Base-by-base conservation (phyloP, 2,113 vertebrate genomes). In the Festucalex cinctus region DNA sequence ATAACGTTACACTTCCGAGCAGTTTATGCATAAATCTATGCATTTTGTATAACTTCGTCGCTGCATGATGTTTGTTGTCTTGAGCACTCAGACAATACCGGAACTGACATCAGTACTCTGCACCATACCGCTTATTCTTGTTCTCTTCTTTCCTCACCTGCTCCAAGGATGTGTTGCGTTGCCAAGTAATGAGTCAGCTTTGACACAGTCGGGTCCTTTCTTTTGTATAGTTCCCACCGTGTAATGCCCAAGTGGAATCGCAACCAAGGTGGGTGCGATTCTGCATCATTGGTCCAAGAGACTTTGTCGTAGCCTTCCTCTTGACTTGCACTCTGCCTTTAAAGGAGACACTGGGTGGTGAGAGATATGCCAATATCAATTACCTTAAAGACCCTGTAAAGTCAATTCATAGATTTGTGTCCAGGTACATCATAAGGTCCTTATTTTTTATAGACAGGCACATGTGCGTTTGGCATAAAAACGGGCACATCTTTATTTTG, bases 171-270 rank as follows among this genome's bases (percentile, higher is more conserved):
- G 10, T 3, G 78, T n/a, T 85, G 82, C 0, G 80, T 92, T 68
- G 92, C 91, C 83, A 93, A 68, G 57, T 95, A 91, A 48, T 43
- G 68, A 62, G 88, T 84, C 46, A 94, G 72, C 22, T 20, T 24
- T 2, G 69, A 75, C 76, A 93, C 64, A 69, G 83, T 74, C 48
- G 89, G 83, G 77, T 95, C 91, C 70, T 14, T 84, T 70, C 91
- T 87, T 64, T 89, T 71, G 62, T 93, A 95, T 70, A 95, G 86
- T 78, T 92, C 88, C 39, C 91, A 88, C 75, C 92, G 91, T 39
- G 91, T 88, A 83, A 94, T 95, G 69, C 93, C 92, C 0, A 94
- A 65, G 41, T 94, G 92, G 82, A 94, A 93, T 16, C 85, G 89
- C 9, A 94, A 88, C 93, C 92, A 93, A 17, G 88, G 22, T 0